phyloP scores from a whole-genome alignment of 2,888 invertebrate species.

The Sinohyriopsis cumingii region DNA sequence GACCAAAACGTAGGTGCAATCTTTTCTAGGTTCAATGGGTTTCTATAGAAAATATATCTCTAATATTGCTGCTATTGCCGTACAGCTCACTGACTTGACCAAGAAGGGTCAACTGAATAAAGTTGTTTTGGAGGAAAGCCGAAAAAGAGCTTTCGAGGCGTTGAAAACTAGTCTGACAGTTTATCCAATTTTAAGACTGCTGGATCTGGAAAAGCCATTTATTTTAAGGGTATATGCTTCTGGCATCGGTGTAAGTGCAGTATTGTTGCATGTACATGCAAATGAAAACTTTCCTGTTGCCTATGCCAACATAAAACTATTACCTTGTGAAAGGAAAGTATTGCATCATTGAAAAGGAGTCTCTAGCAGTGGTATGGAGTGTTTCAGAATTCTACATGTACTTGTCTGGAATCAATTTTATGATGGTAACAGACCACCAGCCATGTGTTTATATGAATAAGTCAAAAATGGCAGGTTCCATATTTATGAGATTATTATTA shows the following conservation, averaged over 20 bases:
- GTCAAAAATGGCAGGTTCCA: too few relatives aligned
- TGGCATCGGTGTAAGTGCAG: constrained; percentile 15
- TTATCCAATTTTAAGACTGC: constrained; percentile 16
- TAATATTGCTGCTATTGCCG: constrained; percentile 1
- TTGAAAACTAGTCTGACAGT: constrained; percentile 12
- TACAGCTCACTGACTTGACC: constrained; percentile 19
- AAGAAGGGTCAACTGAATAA: constrained; percentile 17
- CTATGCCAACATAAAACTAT: not conserved
- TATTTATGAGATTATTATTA: too few relatives aligned
- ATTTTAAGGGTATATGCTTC: constrained; percentile 27
- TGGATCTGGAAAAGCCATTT: constrained; percentile 18
- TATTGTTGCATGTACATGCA: constrained; percentile 20
- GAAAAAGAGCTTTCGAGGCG: constrained; percentile 12
- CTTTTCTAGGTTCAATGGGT: too few relatives aligned
- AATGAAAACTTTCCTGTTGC: constrained; percentile 12
- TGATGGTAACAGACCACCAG: too few relatives aligned
- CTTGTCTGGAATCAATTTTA: too few relatives aligned
- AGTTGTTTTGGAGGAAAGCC: constrained; percentile 13
- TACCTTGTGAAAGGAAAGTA: not conserved
- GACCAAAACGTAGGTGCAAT: too few relatives aligned
- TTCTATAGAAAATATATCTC: too few relatives aligned
- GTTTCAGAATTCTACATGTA: not conserved
- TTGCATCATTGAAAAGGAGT: not conserved
- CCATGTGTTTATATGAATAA: too few relatives aligned
- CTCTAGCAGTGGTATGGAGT: not conserved